Percentiles rank a stretch among this genome's conserved stretches.
phyloP scores from a whole-genome alignment of 2,888 invertebrate genomes.

The Cheiracanthium punctorium region DNA sequence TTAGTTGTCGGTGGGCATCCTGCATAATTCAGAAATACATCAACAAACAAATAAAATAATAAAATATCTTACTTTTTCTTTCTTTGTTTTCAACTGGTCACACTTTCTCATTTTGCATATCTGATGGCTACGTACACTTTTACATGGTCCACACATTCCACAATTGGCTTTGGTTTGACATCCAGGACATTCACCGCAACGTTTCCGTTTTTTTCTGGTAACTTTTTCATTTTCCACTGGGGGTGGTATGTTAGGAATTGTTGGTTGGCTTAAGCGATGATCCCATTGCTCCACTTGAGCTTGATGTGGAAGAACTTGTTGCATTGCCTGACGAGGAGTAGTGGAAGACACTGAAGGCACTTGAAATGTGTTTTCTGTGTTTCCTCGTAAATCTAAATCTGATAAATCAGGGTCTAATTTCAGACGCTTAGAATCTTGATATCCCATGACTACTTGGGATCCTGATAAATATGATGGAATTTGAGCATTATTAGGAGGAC shows the following conservation, averaged over 20 bases:
- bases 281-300: conserved; percentile 69
- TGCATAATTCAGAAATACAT: no score
- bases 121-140: conserved; percentile 86
- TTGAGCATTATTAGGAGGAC: conserved; percentile 34
- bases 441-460: conserved; percentile 56
- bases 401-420: conserved; percentile 56
- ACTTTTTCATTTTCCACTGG: conserved; percentile 57
- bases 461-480: conserved; percentile 39
- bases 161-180: conserved; percentile 96
- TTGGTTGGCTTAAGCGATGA: conserved; percentile 37
- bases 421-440: conserved; percentile 56
- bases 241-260: conserved; percentile 39
- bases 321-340: conserved; percentile 57
- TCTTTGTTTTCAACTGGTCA: conserved; percentile 88
- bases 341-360: conserved; percentile 72
- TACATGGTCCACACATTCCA: conserved; percentile 95
- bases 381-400: conserved; percentile 45
- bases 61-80: conserved; percentile 71
- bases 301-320: conserved; percentile 40
- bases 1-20: no score
- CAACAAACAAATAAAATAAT: no score
- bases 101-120: conserved; percentile 96
- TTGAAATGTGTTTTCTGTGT: conserved; percentile 71
- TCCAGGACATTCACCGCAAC: conserved; percentile 95
- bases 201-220: conserved; percentile 71